A percentile compares a stretch with the other conserved stretches of the same genome.
Evolutionary conservation across 2,113 vertebrate species (phyloP).

Genomic region (Ammodytes marinus): DNA sequence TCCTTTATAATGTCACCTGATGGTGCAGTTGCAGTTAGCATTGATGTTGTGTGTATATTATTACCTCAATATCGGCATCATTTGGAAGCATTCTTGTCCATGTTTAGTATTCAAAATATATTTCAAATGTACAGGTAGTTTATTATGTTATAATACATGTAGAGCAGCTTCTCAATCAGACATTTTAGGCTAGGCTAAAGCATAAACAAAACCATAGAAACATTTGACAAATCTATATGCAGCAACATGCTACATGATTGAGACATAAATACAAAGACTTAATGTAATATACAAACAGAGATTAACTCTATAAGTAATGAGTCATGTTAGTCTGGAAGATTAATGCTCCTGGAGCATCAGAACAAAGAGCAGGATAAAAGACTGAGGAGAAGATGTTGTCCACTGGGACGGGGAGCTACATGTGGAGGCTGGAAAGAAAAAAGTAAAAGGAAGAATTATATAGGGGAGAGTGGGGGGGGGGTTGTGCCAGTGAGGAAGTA

Average conservation of each 20-base stretch:
- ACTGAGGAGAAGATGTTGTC: constrained; percentile 34
- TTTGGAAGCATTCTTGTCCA: constrained; percentile 5
- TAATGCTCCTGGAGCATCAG: constrained; percentile 9
- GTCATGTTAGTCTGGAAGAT: background rate
- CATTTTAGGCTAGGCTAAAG: background rate
- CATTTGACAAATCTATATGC: background rate
- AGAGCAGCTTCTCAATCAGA: background rate
- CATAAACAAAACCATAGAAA: background rate
- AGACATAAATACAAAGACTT: background rate
- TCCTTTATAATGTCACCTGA: background rate
- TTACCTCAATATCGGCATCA: constrained; percentile 9
- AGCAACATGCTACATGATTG: background rate
- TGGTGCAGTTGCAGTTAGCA: background rate
- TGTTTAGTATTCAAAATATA: background rate
- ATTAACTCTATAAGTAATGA: constrained; percentile 5
- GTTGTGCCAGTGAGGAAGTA: no score
- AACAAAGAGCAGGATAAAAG: constrained; percentile 20
- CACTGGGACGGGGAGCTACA: background rate
- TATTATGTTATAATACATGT: background rate
- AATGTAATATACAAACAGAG: background rate
- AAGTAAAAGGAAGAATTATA: no score
- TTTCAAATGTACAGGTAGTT: background rate
- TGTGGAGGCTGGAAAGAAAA: constrained; percentile 3
- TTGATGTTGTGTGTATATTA: background rate
- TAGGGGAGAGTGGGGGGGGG: no score